Evolutionary conservation across 2,888 invertebrate species (phyloP), one percentile per base, ranked within the genome.

Genomic region (Cinara cedri): DNA sequence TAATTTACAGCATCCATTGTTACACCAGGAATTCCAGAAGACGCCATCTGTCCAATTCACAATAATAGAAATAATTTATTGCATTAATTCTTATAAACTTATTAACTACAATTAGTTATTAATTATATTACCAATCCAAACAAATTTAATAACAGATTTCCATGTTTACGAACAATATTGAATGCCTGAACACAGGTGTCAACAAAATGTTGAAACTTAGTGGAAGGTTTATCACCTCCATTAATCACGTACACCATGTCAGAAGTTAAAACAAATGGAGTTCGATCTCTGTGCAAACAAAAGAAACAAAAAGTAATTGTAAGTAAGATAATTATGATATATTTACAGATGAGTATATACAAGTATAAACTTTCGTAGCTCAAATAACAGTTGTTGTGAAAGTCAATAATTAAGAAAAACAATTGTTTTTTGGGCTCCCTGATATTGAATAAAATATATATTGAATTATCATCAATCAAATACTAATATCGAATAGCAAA

Each of bases 211-310:
- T 99, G 98, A 86, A 98, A 98, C 83, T 93, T 92, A 82, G 93
- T 94, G 10, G 96, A 93, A 54, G 95, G 94, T 83, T 94, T 91
- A 85, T 97, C 97, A 2, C 97, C 96, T 72, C 96, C 96, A 86
- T 98, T 98, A 84, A 99, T 99, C n/a, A 99, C 98, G 87, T 97
- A 98, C 8, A 95, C 98, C 99, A 99, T 99, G 86, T 99, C 99
- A 44, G 96, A 94, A 0, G 99, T 99, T 80, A 99, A 87, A 1
- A 99, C 97, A 88, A 99, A 99, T 0, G 98, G 98, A 0, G 96
- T 95, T 16, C 99, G 93, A 87, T 99, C 99, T 84, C 98, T 95
- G 86, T 65, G 85, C 83, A 78, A 81, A 62, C 80, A 71, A 63
- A 81, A 80, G 46, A 57, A 14, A 44, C n/a, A 34, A 34, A 34